Evolutionary conservation across 2,888 invertebrate genomes (phyloP).

Genomic region (Xestia c-nigrum): DNA sequence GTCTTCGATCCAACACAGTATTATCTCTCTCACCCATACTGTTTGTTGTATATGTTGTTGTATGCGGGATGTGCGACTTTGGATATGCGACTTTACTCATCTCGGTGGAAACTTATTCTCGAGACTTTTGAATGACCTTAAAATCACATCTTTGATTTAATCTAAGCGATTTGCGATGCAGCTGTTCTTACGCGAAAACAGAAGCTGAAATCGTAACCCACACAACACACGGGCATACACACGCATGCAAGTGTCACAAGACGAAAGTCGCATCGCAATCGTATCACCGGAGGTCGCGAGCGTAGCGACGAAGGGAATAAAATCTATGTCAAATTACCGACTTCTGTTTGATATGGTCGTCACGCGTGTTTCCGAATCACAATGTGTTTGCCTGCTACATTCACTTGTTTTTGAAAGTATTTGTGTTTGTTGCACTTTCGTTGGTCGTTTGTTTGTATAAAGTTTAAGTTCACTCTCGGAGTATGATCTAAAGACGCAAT

Average conservation of each 20-base stretch:
- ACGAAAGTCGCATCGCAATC: background rate
- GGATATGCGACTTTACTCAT: too few relatives aligned
- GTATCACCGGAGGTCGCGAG: background rate
- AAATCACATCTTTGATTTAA: too few relatives aligned
- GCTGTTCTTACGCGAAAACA: background rate
- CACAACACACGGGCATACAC: background rate
- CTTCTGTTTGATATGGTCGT: constrained; percentile 25
- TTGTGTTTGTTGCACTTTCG: constrained; percentile 18
- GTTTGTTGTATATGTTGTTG: too few relatives aligned
- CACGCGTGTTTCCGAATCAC: constrained; percentile 42
- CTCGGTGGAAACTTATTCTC: too few relatives aligned
- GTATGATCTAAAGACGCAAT: background rate
- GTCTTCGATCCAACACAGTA: too few relatives aligned
- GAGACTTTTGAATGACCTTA: too few relatives aligned
- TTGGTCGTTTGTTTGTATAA: background rate
- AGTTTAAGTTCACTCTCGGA: background rate
- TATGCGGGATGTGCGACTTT: too few relatives aligned
- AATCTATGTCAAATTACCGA: constrained; percentile 41
- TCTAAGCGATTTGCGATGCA: background rate
- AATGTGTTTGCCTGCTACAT: constrained; percentile 7
- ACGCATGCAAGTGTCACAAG: background rate
- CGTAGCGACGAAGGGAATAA: constrained; percentile 8
- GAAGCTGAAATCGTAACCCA: background rate
- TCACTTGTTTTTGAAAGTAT: constrained; percentile 46
- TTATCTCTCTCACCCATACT: too few relatives aligned